These are phyloP conservation scores for Hybos culiciformis DNA, from an alignment of 2,888 invertebrate species.

Conservation along the genomic window DNA sequence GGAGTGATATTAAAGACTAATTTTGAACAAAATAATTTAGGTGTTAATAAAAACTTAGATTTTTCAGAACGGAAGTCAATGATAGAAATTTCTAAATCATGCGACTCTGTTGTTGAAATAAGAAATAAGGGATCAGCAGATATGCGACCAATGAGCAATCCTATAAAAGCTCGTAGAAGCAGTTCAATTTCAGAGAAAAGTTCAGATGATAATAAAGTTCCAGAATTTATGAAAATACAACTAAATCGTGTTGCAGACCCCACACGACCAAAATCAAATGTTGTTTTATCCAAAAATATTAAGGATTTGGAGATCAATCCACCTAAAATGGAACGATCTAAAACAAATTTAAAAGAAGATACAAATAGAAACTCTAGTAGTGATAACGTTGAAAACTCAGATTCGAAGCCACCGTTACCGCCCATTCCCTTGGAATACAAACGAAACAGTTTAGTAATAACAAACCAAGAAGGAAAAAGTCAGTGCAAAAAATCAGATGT, in stretches of 20 bases:
- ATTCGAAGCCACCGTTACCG: conserved; percentile 13
- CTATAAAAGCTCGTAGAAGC: conserved; percentile 8
- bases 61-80: neutral
- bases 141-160: conserved; percentile 4
- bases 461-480: conserved; percentile 11
- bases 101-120: neutral
- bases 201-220: conserved; percentile 30
- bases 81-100: neutral
- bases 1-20: neutral
- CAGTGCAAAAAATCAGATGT: neutral
- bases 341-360: conserved; percentile 26
- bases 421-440: conserved; percentile 12
- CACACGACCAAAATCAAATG: conserved; percentile 44
- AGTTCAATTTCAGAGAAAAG: conserved; percentile 8
- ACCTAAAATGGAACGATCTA: neutral
- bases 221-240: conserved; percentile 58
- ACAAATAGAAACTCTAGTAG: conserved; percentile 33
- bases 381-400: conserved; percentile 31
- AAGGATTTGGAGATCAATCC: conserved; percentile 22
- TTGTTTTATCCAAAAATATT: conserved; percentile 48
- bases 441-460: conserved; percentile 14
- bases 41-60: neutral
- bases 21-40: neutral
- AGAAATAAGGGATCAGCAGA: neutral
- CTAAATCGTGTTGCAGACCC: conserved; percentile 52